Base-by-base conservation (phyloP, 2,888 invertebrate species). In the Lamproptera curius region DNA sequence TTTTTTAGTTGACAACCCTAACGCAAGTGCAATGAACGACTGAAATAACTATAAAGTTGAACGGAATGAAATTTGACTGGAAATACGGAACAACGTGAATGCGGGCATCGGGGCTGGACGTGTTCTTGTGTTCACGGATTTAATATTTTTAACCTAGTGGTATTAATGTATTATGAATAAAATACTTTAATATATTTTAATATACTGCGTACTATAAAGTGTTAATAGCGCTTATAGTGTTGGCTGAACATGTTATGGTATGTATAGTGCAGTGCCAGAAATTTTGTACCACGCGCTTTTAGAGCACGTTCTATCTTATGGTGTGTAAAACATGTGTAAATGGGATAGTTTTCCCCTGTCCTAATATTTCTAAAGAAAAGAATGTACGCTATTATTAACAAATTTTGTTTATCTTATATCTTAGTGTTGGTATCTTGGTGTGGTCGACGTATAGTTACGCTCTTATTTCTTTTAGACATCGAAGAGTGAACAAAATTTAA, bases 271-370 rank as follows among this genome's bases (percentile, higher is more conserved):
- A 46, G 53, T 49, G 38, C 15, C 48, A 52, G 13, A 37, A 51
- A 51, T 52, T 39, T 31, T 14, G 28, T 53, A 67, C 72, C 76
- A 76, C 67, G 74, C 75, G 75, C 67, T 71, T 56, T 50, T 42
- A 53, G 52, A 61, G 63, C 75, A 75, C 70, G 62, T 69, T 73
- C 56, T 36, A 39, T 2, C 31, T 20, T n/a, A n/a, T n/a, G n/a
- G n/a, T n/a, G n/a, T n/a, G n/a, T n/a, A n/a, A n/a, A n/a, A n/a
- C n/a, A n/a, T n/a, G n/a, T n/a, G n/a, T n/a, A n/a, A n/a, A n/a
- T n/a, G n/a, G n/a, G 2, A 28, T 28, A 28, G 9, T 28, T 17
- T 46, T 50, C 46, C 50, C 54, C 45, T 16, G 28, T 51, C 9
- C 1, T 3, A n/a, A 2, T 28, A 2, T 10, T 28, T 28, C 4